Percentiles rank a stretch among this genome's conserved stretches.
phyloP scores from a whole-genome alignment of 2,888 invertebrate genomes.

The Hirtodrosophila cameraria region DNA sequence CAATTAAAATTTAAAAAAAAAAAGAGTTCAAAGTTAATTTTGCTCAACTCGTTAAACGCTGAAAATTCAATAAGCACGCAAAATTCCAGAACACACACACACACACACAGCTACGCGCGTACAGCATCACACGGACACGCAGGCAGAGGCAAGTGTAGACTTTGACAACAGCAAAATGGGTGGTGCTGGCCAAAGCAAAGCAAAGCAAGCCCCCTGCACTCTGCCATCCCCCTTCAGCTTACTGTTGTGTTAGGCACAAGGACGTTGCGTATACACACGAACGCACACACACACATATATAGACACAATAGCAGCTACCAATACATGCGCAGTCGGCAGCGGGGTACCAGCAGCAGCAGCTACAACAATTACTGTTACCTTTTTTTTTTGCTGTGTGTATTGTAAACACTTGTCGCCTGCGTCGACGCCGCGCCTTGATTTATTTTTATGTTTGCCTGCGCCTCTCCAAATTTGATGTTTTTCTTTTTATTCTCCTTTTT shows the following conservation, averaged over 20 bases:
- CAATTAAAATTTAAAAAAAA: conserved; percentile 51
- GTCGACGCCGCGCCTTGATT: conserved; percentile 48
- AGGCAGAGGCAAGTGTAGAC: conserved; percentile 70
- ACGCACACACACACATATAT: conserved; percentile 17
- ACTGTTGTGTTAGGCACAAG: conserved; percentile 76
- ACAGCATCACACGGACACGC: conserved; percentile 33
- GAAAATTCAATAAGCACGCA: conserved; percentile 74
- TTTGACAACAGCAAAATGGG: conserved; percentile 69
- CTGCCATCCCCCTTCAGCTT: conserved; percentile 11
- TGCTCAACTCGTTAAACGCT: conserved; percentile 50
- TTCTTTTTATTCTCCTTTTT: conserved; percentile 1
- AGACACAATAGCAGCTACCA: conserved; percentile 32
- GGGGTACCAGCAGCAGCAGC: conserved; percentile 8
- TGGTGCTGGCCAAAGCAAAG: conserved; percentile 41
- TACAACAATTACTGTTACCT: conserved; percentile 49
- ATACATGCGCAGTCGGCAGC: conserved; percentile 52
- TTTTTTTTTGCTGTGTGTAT: conserved; percentile 37
- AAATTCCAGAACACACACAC: conserved; percentile 64
- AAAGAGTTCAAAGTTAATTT: conserved; percentile 49
- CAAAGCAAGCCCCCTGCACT: not conserved
- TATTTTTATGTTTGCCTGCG: conserved; percentile 29
- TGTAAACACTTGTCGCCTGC: conserved; percentile 68
- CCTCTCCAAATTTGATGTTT: conserved; percentile 10
- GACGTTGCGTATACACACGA: conserved; percentile 63
- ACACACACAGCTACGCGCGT: conserved; percentile 22